Evolutionary conservation across 2,797 vertebrate genomes (phyloP), one percentile per base, ranked within the genome.

Genomic region (Gymnothorax reevesii): DNA sequence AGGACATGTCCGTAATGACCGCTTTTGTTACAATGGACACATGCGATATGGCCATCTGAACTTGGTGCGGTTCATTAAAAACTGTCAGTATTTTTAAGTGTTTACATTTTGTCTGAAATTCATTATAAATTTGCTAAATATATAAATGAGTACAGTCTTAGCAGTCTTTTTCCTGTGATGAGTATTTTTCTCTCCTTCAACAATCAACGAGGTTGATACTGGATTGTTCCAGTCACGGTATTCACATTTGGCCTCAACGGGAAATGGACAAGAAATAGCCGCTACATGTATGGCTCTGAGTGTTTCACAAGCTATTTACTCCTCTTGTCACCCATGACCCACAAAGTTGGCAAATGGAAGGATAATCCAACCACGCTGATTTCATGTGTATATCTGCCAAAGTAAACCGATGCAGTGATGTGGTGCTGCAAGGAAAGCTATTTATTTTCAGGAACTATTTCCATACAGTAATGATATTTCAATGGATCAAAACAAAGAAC

Each of bases 1-100:
- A 94, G 93, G 92, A 94, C 94, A 89, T 92, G 85, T 25, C 86
- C 86, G 86, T 94, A 94, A 95, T 93, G 92, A 94, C 92, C 91
- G 85, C 86, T 83, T 87, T 90, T 94, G 92, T 89, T 91, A 83
- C 87, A 90, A 89, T 86, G 86, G 88, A 88, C 87, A 84, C 64
- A 88, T 90, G 87, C 90, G 91, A 89, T 90, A 87, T 87, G 85
- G 86, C 87, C 82, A 84, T 86, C 87, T 87, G 82, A 91, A 84
- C 88, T 22, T 80, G 75, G 59, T n/a, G 33, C 75, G 62, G 7
- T 82, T 82, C 85, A 86, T 86, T 86, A 66, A 82, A 82, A 86
- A 42, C 52, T 77, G n/a, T 82, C 57, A 25, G 49, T 17, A 25
- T 27, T 42, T 82, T 54, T n/a, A 80, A 9, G 73, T n/a, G 75